These are phyloP conservation scores for Myiozetetes cayanensis DNA, from an alignment of 2,113 vertebrate genomes.

Conservation along the genomic window DNA sequence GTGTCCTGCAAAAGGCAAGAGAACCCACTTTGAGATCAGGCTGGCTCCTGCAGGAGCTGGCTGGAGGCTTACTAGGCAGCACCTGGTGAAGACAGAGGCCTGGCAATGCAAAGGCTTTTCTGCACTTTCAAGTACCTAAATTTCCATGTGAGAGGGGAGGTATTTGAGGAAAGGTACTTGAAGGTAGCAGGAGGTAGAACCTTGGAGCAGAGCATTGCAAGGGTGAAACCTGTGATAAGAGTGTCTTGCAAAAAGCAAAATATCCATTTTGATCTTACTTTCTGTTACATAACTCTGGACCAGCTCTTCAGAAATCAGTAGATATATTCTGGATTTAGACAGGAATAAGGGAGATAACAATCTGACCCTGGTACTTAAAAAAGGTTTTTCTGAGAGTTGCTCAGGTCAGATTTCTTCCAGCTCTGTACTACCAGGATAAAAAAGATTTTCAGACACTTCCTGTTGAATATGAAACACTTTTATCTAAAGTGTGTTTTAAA, in stretches of 20 bases:
- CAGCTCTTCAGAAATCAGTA: background rate
- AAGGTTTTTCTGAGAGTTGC: background rate
- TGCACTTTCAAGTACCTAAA: background rate
- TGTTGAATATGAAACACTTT: conserved; percentile 31
- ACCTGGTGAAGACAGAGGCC: background rate
- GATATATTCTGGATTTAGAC: background rate
- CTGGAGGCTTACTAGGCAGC: background rate
- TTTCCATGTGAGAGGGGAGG: background rate
- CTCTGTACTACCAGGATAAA: background rate
- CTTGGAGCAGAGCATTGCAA: background rate
- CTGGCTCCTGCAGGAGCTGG: conserved; percentile 28
- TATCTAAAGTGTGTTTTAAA: background rate
- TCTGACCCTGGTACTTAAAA: background rate
- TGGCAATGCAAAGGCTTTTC: background rate
- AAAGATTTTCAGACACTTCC: background rate
- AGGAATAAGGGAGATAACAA: background rate
- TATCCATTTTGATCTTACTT: background rate
- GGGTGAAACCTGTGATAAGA: background rate
- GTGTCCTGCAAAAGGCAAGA: conserved; percentile 42
- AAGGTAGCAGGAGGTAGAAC: background rate
- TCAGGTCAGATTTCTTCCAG: background rate
- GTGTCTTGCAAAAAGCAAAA: background rate
- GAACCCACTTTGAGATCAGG: background rate
- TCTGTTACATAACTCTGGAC: background rate
- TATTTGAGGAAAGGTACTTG: background rate